These are phyloP conservation scores for Athetis lepigone DNA, from an alignment of 2,888 invertebrate species.

Conservation along the genomic window DNA sequence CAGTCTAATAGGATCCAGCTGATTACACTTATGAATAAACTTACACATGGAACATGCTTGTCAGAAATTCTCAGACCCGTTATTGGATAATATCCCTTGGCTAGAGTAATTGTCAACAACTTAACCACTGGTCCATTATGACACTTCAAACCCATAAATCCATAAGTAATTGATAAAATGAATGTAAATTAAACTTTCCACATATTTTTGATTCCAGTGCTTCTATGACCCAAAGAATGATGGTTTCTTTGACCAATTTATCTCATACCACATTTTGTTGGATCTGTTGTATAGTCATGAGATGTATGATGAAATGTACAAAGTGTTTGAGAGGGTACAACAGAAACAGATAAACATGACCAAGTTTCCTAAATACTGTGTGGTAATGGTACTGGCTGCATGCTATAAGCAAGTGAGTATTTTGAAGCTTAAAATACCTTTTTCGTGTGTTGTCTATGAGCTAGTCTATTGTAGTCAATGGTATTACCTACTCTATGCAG, in stretches of 20 bases:
- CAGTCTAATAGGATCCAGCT: no score
- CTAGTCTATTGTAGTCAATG: background rate
- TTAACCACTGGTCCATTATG: no score
- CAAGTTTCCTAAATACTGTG: constrained; percentile 92
- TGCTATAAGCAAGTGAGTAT: constrained; percentile 93
- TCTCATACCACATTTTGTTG: constrained; percentile 92
- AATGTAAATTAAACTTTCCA: background rate
- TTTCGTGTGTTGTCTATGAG: background rate
- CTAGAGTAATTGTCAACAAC: no score
- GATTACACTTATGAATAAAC: no score
- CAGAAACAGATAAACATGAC: constrained; percentile 91
- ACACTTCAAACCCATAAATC: no score
- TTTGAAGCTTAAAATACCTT: background rate
- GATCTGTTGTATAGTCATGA: constrained; percentile 93
- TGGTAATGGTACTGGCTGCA: constrained; percentile 92
- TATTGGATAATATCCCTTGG: no score
- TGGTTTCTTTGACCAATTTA: constrained; percentile 94
- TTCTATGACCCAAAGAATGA: constrained; percentile 91
- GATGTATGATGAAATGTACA: constrained; percentile 92
- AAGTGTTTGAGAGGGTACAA: constrained; percentile 91
- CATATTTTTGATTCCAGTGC: constrained; percentile 80
- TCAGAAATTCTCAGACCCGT: no score
- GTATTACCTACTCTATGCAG: no score
- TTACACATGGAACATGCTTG: no score
- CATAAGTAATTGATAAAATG: background rate